phyloP scores from a whole-genome alignment of 2,113 vertebrate genomes.

The Pygathrix nemaeus region DNA sequence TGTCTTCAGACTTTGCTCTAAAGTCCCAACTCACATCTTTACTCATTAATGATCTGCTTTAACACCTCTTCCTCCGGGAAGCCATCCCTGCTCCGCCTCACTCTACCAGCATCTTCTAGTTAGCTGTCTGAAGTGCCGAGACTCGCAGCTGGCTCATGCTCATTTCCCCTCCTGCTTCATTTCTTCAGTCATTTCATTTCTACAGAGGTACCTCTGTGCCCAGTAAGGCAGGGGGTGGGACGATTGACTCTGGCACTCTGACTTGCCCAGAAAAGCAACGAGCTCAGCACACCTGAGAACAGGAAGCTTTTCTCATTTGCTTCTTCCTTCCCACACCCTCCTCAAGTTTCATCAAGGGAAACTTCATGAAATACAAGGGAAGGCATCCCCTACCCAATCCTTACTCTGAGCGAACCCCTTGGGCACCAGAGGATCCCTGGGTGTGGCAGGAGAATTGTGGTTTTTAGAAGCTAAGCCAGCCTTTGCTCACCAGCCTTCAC shows the following conservation, averaged over 20 bases:
- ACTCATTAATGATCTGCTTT: not conserved
- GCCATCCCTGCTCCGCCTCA: not conserved
- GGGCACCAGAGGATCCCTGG: not conserved
- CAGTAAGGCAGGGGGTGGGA: not conserved
- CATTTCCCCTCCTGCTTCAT: not conserved
- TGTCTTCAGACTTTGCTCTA: not conserved
- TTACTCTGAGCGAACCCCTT: constrained; percentile 36
- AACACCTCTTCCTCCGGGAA: not conserved
- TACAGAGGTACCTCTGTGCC: not conserved
- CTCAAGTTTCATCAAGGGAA: constrained; percentile 49
- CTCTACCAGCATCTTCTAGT: not conserved
- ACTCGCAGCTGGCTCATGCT: not conserved
- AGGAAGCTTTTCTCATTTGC: not conserved
- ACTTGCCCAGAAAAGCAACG: not conserved
- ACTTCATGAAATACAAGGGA: not conserved
- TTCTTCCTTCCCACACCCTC: not conserved
- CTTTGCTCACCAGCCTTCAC: not conserved
- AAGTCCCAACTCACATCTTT: not conserved
- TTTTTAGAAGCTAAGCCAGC: not conserved
- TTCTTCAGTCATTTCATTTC: not conserved
- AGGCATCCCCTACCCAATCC: not conserved
- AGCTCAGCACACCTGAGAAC: not conserved
- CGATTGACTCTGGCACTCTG: not conserved
- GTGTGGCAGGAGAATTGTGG: not conserved
- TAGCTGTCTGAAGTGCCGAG: not conserved